Percentiles rank a stretch among this genome's conserved stretches.
Conservation (phyloP, 2,113 vertebrate genomes). For the Brachyistius frenatus region DNA sequence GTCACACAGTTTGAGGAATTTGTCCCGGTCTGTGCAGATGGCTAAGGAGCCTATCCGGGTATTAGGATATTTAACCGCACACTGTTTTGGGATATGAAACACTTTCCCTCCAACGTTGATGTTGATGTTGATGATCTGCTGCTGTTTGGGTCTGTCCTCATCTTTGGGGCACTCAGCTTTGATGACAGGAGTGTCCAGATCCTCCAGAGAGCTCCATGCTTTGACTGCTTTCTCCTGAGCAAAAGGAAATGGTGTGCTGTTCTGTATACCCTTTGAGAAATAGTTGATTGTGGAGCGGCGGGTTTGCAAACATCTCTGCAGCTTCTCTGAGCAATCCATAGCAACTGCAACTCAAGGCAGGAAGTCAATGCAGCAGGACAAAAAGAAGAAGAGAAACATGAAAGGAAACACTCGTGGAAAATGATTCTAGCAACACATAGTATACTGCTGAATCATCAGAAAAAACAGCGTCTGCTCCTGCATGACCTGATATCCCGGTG, state of each 20-base stretch:
- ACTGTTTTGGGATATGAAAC: slow-evolving; percentile 80
- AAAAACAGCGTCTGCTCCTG: background rate
- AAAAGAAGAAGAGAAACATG: slow-evolving; percentile 18
- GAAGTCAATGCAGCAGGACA: slow-evolving; percentile 10
- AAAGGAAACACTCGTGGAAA: slow-evolving; percentile 44
- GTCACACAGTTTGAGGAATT: slow-evolving; percentile 82
- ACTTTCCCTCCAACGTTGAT: slow-evolving; percentile 84
- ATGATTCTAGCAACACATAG: background rate
- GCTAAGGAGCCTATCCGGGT: slow-evolving; percentile 84
- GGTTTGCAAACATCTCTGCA: slow-evolving; percentile 27
- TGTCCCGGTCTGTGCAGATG: slow-evolving; percentile 66
- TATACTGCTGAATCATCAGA: slow-evolving; percentile 11
- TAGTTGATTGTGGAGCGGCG: slow-evolving; percentile 70
- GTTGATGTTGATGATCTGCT: slow-evolving; percentile 78
- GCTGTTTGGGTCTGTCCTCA: slow-evolving; percentile 20
- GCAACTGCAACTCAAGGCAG: slow-evolving; percentile 15
- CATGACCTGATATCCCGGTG: slow-evolving; percentile 2
- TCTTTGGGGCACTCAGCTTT: background rate
- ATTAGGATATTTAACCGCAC: slow-evolving; percentile 77
- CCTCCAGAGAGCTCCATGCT: slow-evolving; percentile 81
- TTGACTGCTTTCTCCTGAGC: slow-evolving; percentile 77
- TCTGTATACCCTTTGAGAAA: background rate
- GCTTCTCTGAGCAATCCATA: slow-evolving; percentile 49
- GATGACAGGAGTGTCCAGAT: slow-evolving; percentile 34
- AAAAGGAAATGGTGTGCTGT: slow-evolving; percentile 73